Evolutionary conservation across 2,888 invertebrate species (phyloP).

Genomic region (Autographa gamma): DNA sequence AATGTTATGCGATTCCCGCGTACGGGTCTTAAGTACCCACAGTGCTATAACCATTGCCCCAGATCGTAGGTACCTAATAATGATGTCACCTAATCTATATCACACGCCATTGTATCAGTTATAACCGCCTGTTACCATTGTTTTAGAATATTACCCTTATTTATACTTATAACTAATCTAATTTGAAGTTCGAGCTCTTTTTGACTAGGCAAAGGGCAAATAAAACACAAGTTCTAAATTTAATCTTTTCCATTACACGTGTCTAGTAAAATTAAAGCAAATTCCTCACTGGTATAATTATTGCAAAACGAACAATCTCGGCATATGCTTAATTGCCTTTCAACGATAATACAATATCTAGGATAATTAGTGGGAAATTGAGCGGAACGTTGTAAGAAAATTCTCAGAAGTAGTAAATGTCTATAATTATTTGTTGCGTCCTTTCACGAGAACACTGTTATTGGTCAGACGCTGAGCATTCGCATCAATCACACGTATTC

Average conservation of each 20-base stretch:
- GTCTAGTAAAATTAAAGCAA: not conserved
- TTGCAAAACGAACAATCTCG: conserved; percentile 19
- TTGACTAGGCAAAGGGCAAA: too few relatives aligned
- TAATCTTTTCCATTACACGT: too few relatives aligned
- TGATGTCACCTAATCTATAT: conserved; percentile 63
- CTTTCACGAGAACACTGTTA: conserved; percentile 17
- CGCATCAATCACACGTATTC: conserved; percentile 36
- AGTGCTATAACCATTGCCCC: conserved; percentile 49
- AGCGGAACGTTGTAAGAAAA: conserved; percentile 29
- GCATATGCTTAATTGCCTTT: conserved; percentile 5
- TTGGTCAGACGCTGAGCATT: conserved; percentile 10
- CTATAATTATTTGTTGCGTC: conserved; percentile 18
- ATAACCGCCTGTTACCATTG: conserved; percentile 29
- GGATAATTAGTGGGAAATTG: conserved; percentile 40
- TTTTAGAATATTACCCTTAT: conserved; percentile 5
- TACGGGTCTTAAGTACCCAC: conserved; percentile 39
- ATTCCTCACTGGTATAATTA: not conserved
- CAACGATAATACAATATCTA: conserved; percentile 8
- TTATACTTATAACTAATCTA: not conserved
- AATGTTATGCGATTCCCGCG: conserved; percentile 41
- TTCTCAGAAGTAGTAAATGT: conserved; percentile 28
- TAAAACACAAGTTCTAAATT: too few relatives aligned
- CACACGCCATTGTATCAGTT: conserved; percentile 42
- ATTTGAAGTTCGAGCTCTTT: too few relatives aligned
- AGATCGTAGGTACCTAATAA: conserved; percentile 45